Conservation (phyloP, 2,888 invertebrate genomes). For the Cepaea hortensis region DNA sequence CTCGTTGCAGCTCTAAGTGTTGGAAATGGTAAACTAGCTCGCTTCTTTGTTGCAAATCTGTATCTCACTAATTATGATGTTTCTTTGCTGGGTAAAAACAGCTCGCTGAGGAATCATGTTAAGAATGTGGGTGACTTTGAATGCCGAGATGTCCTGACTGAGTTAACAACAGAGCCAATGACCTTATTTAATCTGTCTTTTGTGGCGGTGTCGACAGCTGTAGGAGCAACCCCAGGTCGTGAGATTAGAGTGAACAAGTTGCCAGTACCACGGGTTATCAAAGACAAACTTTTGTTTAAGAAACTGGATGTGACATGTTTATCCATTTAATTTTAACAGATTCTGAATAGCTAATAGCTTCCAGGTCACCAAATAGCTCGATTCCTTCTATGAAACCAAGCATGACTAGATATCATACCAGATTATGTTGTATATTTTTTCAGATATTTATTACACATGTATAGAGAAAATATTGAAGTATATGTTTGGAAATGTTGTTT, state of each 20-base stretch:
- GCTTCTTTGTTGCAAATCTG: background rate
- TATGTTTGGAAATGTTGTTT: no score
- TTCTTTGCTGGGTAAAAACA: background rate
- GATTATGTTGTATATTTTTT: no score
- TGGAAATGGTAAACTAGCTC: background rate
- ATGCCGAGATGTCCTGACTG: background rate
- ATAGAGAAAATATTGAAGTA: no score
- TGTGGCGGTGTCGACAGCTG: background rate
- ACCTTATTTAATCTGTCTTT: background rate
- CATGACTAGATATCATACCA: no score
- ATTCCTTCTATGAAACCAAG: no score
- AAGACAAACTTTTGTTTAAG: background rate
- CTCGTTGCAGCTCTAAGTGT: background rate
- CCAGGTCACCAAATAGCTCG: no score
- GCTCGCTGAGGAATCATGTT: background rate
- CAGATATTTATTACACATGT: no score
- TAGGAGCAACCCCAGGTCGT: background rate
- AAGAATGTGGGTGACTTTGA: background rate
- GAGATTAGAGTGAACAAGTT: constrained; percentile 1
- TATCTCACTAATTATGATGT: background rate
- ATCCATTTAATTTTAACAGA: no score
- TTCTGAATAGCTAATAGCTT: no score
- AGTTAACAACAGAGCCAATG: background rate
- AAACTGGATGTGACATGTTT: background rate
- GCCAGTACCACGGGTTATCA: background rate